Base-by-base conservation (phyloP, 2,888 invertebrate genomes). In the Subacronicta megacephala region DNA sequence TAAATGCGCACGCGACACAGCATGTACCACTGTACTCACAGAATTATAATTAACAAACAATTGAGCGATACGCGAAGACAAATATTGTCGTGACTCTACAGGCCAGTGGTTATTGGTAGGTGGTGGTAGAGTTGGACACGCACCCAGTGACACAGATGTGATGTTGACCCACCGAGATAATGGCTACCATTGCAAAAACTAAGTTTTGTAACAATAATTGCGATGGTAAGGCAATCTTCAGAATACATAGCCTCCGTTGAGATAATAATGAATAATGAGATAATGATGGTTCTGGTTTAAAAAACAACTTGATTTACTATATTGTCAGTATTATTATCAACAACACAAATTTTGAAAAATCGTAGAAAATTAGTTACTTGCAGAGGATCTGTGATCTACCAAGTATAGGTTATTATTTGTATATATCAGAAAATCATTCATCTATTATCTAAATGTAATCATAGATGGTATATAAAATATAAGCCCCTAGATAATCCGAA, bases 161-260 rank as follows among this genome's bases (percentile, higher is more conserved):
- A 46, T 51, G 65, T 65, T 81, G 83, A 81, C 81, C 81, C 66
- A 68, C 49, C 70, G 55, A 72, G 69, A 61, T 82, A 83, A 82
- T 81, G 58, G 56, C 71, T 63, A 38, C 56, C 54, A 78, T 72
- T 73, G 73, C 76, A 80, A 75, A 77, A 81, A 56, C 64, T 49
- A 67, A 59, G 59, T 71, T 68, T 62, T 62, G 63, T 70, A 74
- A 67, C 45, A 33, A 40, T 49, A 40, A 61, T 58, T 29, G 54
- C 49, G 35, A 40, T 45, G 37, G 40, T 43, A 64, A 17, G 35
- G 36, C 20, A 31, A 12, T 38, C 64, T 51, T 64, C 42, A 44
- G 47, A 16, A 10, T 61, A 62, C 56, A 58, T 50, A 63, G 52
- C 7, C 26, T 36, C 42, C 51, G 42, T 61, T 44, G 16, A 58